phyloP scores from a whole-genome alignment of 2,888 invertebrate genomes.

The Drosophila infuscata region DNA sequence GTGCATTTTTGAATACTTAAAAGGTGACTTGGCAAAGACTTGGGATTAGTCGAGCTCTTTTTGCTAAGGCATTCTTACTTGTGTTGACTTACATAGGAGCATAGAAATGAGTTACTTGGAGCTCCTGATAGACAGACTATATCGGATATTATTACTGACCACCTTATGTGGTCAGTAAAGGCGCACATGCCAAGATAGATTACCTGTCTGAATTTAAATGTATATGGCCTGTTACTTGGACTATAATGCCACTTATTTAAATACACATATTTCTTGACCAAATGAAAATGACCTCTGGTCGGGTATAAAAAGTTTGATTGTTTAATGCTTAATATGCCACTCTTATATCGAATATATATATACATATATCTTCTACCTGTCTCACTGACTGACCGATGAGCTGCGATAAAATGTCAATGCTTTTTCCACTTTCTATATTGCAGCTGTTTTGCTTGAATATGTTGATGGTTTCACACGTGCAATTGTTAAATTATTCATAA shows the following conservation, averaged over 20 bases:
- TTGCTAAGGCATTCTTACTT: neutral
- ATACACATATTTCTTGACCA: neutral
- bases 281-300: neutral
- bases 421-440: neutral
- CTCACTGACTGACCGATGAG: constrained; percentile 1
- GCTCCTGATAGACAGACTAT: neutral
- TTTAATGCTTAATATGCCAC: neutral
- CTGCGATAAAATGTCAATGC: constrained; percentile 4
- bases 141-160: neutral
- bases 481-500: constrained; percentile 64
- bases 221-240: neutral
- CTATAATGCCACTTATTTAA: neutral
- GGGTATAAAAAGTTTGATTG: neutral
- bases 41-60: neutral
- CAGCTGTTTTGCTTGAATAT: constrained; percentile 33
- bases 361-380: too few relatives aligned
- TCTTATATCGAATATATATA: neutral
- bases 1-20: too few relatives aligned
- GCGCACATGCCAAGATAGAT: neutral
- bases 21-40: neutral
- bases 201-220: neutral
- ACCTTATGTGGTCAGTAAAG: neutral
- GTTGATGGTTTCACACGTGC: constrained; percentile 58
- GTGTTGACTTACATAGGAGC: neutral
- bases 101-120: neutral